Evolutionary conservation across 2,888 invertebrate genomes (phyloP), one percentile per base, ranked within the genome.

Genomic region (Epiblema foenella): DNA sequence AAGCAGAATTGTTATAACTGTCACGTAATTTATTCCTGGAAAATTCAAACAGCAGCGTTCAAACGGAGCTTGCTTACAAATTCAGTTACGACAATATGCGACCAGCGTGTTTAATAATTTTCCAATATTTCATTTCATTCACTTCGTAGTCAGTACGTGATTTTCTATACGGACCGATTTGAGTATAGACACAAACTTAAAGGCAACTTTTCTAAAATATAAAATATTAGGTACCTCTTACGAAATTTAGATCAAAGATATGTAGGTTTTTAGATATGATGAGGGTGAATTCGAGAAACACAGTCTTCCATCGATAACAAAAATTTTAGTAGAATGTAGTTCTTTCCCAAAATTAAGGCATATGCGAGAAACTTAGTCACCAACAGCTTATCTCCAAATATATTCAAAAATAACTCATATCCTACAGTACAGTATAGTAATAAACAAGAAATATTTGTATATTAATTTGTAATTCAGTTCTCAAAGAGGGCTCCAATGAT

Each of bases 1-100:
- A 74, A 85, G 77, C 73, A 81, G 78, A 52, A 77, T 77, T 81
- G 83, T 77, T 71, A 84, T 73, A 77, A 79, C 73, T 65, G 81
- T 79, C 83, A 84, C 83, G 81, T 83, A 82, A 77, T 78, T 81
- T 73, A 75, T 54, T 75, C 79, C 88, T 89, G 86, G 73, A 79
- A 84, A 78, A 73, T 76, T 68, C 71, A 71, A 69, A 73, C n/a
- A 39, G 62, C 49, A 57, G 52, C 58, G 46, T 68, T 71, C 46
- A 71, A 72, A 62, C 64, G 62, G 42, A 70, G 29, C 66, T 71
- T 71, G 62, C 66, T 67, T 71, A 66, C 62, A 57, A 71, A 71
- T 71, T 65, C 59, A 73, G 64, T 51, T 46, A 51, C 11, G 17
- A 33, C 68, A 65, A 69, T 60, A 64, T 68, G 64, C 59, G 64